Percentiles rank a stretch among this genome's conserved stretches.
Conservation (phyloP, 1,140 invertebrate genomes). For the fruit fly (Drosophila melanogaster) region Release_6_plus_ISO1_MT NT_033779.5:17041001-17041500, state of each 20-base stretch:
- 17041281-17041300: constrained; percentile 28
- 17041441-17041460: constrained; percentile 22
- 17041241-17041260: constrained; percentile 83
- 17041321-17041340: constrained; percentile 23
- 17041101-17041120: constrained; percentile 4
- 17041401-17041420: constrained; percentile 11
- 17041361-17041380: constrained; percentile 82
- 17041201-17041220: constrained; percentile 55
- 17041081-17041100: constrained; percentile 7
- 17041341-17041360: constrained; percentile 77
- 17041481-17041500: constrained; percentile 60
- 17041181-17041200: constrained; percentile 32
- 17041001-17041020: too few species aligned
- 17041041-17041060: neutral
- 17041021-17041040: too few species aligned
- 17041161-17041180: constrained; percentile 47
- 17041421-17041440: constrained; percentile 13
- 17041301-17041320: neutral
- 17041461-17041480: neutral
- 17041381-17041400: constrained; percentile 61
- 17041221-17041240: constrained; percentile 73
- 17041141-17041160: constrained; percentile 17
- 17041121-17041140: constrained; percentile 1
- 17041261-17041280: constrained; percentile 72
- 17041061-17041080: constrained; percentile 11